Evolutionary conservation across 1,140 invertebrate genomes (phyloP).

Genomic region (Caenorhabditis brenneri): DNA sequence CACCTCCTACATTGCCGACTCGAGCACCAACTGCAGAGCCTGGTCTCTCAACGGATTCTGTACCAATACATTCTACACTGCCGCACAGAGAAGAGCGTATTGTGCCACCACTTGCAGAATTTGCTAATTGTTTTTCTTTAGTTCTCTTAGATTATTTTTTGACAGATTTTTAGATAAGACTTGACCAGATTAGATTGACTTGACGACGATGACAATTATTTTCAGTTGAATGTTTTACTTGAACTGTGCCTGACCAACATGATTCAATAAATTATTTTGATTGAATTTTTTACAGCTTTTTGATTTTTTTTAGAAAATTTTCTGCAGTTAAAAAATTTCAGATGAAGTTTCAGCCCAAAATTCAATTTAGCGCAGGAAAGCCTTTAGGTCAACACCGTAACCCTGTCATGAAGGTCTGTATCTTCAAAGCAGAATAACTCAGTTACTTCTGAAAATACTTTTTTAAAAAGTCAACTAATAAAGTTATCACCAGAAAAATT

Average conservation of each 20-base stretch:
- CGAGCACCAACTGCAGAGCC: not conserved
- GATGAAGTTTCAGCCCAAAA: too few species aligned
- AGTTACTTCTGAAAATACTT: too few species aligned
- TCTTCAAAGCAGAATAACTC: too few species aligned
- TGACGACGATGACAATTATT: not conserved
- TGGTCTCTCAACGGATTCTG: conserved; percentile 20
- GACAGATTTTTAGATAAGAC: not conserved
- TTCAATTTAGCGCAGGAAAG: too few species aligned
- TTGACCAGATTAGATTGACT: not conserved
- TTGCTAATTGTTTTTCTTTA: not conserved
- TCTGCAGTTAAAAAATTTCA: too few species aligned
- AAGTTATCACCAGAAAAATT: too few species aligned
- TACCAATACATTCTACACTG: conserved; percentile 31
- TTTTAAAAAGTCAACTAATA: too few species aligned
- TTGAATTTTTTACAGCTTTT: too few species aligned
- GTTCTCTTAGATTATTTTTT: not conserved
- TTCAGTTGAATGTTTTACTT: not conserved
- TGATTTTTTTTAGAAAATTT: too few species aligned
- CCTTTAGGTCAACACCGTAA: too few species aligned
- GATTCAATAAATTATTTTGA: not conserved
- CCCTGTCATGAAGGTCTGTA: too few species aligned
- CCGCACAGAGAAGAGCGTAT: not conserved
- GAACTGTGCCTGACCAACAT: not conserved
- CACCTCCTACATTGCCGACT: not conserved
- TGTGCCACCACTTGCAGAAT: conserved; percentile 19